These are phyloP conservation scores for Trachurus trachurus DNA, from an alignment of 2,797 vertebrate species.

Conservation along the genomic window DNA sequence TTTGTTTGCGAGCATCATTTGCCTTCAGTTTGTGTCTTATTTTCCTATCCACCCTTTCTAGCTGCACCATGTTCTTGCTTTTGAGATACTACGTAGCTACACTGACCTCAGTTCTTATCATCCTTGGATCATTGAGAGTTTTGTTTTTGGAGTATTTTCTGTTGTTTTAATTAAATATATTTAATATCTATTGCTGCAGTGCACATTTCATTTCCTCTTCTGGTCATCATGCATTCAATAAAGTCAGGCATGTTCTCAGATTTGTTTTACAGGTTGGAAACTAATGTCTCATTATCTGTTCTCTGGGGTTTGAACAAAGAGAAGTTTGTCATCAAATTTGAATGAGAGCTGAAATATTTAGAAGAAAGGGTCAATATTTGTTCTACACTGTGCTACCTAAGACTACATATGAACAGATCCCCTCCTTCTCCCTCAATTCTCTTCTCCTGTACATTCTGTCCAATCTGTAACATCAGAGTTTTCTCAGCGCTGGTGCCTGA, in stretches of 20 bases:
- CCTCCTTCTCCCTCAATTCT: neutral
- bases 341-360: neutral
- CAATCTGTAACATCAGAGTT: neutral
- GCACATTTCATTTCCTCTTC: neutral
- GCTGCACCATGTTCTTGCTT: neutral
- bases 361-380: neutral
- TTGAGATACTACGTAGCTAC: neutral
- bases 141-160: neutral
- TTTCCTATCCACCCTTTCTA: neutral
- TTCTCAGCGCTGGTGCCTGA: neutral
- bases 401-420: no score
- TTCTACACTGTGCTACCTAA: neutral
- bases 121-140: neutral
- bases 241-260: neutral
- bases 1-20: neutral
- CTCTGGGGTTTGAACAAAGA: neutral
- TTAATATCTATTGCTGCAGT: neutral
- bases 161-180: neutral
- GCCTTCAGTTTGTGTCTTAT: conserved; percentile 9
- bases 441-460: neutral
- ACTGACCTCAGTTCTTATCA: neutral
- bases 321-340: neutral
- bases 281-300: neutral
- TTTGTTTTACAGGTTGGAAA: neutral
- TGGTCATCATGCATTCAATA: neutral